Base-by-base conservation (phyloP, 2,113 vertebrate species). In the Trinectes maculatus region DNA sequence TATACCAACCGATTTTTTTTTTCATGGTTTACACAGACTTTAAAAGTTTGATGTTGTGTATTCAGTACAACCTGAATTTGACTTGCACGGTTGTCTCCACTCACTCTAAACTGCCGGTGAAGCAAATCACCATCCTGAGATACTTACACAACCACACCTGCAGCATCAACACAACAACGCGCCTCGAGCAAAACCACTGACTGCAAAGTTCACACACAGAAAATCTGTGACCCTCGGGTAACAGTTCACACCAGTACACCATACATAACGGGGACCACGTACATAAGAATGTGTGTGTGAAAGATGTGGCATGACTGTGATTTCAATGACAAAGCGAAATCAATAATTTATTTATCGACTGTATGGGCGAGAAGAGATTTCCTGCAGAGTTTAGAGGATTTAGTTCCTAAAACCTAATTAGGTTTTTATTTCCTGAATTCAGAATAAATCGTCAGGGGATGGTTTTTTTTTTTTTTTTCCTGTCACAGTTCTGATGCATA, bases 401-500 rank as follows among this genome's bases (percentile, higher is more conserved):
- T 64, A 71, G 74, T 63, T 48, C 70, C 16, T 77, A 4, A 3
- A 24, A 56, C 48, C 0, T 57, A 22, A 25, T n/a, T 24, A 6
- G 19, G 33, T 31, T 9, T 2, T 52, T 28, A 6, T 25, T 36
- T 49, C 19, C 2, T 22, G 51, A 9, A 5, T 49, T 34, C 6
- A 9, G 47, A 71, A 59, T 54, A 47, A 69, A 64, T 60, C 39
- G 43, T 62, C 26, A 48, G 46, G 42, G 43, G 44, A 24, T 46
- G 6, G 8, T 5, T 43, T n/a, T 21, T 21, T 18, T 43, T 8
- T 8, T 7, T 24, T 12, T 13, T 10, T 22, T 65, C 39, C 62
- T 26, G 42, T 76, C 67, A 31, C 53, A 57, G 12, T 51, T 65
- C 57, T 24, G 67, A 62, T 69, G 65, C 82, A 76, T 42, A 62